Conservation (phyloP, 2,113 vertebrate species). For the Pomatorhinus ruficollis region DNA sequence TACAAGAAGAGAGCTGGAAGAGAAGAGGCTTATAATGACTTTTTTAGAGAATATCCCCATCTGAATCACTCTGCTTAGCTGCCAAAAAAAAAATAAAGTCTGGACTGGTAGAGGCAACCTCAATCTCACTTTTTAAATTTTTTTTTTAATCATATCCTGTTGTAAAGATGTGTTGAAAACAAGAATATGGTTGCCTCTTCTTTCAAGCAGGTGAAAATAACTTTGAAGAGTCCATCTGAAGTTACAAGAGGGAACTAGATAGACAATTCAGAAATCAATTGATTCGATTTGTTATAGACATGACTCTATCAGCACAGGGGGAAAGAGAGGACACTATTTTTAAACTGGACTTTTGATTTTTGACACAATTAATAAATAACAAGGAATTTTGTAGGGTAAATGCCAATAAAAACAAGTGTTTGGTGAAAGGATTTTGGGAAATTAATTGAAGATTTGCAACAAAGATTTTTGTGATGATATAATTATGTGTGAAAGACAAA, state of each 20-base stretch:
- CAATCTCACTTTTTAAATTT: background rate
- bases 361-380: background rate
- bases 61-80: background rate
- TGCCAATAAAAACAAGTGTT: background rate
- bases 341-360: background rate
- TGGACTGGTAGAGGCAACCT: background rate
- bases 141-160: background rate
- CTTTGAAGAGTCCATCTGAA: background rate
- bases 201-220: background rate
- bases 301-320: fast-evolving
- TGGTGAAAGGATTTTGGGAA: background rate
- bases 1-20: fast-evolving
- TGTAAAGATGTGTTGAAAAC: background rate
- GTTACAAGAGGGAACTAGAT: fast-evolving
- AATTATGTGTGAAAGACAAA: background rate
- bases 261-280: background rate
- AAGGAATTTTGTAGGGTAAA: background rate
- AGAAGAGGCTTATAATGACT: background rate
- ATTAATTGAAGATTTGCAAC: background rate
- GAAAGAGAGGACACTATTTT: background rate
- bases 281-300: fast-evolving
- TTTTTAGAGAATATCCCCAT: background rate
- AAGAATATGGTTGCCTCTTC: background rate
- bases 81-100: background rate
- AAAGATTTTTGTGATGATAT: background rate